Base-by-base conservation (phyloP, 1,140 invertebrate species). In the Kradibia gibbosae region DNA sequence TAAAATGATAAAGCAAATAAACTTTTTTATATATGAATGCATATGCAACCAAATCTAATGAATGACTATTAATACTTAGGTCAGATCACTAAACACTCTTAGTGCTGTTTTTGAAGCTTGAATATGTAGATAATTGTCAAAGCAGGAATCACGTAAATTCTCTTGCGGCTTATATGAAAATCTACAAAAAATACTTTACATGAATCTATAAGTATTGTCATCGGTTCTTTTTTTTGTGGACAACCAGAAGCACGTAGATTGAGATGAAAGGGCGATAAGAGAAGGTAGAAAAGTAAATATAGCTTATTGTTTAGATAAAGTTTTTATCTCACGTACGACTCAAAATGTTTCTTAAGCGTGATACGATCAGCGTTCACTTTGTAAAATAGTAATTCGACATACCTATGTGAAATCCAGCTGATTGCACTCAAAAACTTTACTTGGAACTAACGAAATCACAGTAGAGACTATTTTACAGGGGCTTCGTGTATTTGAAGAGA, bases 361-460 rank as follows among this genome's bases (percentile, higher is more conserved):
- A 67, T 67, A 67, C 25, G 0, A 67, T 67, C 62, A n/a, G 20
- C 28, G 34, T 8, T 36, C 34, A 39, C 3, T n/a, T 67, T 39
- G 34, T 67, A 39, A 67, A 67, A 67, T n/a, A 39, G 62, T 39
- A 15, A 67, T 67, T 67, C 62, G 62, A 67, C 62, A 36, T 39
- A 67, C 17, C 4, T 17, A 22, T 42, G 8, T 31, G 45, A 39
- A 67, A 67, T 17, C 0, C 42, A 50, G 31, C 25, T n/a, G 70
- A 72, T 72, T 28, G n/a, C 13, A 10, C 70, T 13, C 36, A 4
- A 72, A 48, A 72, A 28, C 3, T 39, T 67, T 67, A 67, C 62
- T 31, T 67, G 62, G 62, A 67, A 67, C 62, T 67, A 36, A 34
- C 62, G 34, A 39, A 75, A 75, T 75, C 22, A 75, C 36, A 60